Percentiles rank a stretch among this genome's conserved stretches.
These are phyloP conservation scores for Mastigias papua DNA, from an alignment of 30 jellyfish, hydroid and myxozoan species.

Conservation along the genomic window DNA sequence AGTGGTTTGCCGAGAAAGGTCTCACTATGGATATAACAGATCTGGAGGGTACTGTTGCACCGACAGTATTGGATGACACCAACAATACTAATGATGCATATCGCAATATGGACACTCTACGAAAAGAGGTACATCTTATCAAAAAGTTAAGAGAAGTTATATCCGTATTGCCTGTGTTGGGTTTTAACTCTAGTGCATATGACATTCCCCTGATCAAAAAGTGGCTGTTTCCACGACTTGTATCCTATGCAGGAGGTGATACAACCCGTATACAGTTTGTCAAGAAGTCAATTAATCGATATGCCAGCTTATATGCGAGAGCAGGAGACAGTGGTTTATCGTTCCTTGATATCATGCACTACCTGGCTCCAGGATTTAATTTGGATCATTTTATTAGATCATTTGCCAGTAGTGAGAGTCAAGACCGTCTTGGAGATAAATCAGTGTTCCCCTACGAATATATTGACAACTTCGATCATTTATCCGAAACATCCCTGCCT, in stretches of 20 bases:
- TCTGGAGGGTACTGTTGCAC: neutral
- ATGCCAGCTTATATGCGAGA: neutral
- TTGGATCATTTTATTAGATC: slow-evolving; percentile 2
- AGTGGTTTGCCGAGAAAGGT: neutral
- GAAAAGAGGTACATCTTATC: neutral
- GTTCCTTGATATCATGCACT: slow-evolving; percentile 18
- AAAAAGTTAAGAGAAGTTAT: neutral
- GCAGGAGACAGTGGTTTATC: neutral
- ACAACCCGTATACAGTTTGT: neutral
- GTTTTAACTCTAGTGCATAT: slow-evolving; percentile 11
- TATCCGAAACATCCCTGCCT: neutral
- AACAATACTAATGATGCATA: neutral
- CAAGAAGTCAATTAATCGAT: neutral
- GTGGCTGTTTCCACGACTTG: neutral
- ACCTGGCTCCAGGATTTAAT: slow-evolving; percentile 21
- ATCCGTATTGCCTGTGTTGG: neutral
- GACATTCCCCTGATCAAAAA: slow-evolving; percentile 19
- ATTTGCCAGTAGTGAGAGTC: neutral
- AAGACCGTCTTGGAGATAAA: neutral
- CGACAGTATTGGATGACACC: neutral
- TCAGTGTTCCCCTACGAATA: slow-evolving; percentile 3
- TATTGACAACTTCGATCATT: neutral
- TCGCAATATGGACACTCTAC: neutral
- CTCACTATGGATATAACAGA: neutral
- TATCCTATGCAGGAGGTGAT: neutral